Base-by-base conservation (phyloP, 2,113 vertebrate species). In the Bos indicus region DNA sequence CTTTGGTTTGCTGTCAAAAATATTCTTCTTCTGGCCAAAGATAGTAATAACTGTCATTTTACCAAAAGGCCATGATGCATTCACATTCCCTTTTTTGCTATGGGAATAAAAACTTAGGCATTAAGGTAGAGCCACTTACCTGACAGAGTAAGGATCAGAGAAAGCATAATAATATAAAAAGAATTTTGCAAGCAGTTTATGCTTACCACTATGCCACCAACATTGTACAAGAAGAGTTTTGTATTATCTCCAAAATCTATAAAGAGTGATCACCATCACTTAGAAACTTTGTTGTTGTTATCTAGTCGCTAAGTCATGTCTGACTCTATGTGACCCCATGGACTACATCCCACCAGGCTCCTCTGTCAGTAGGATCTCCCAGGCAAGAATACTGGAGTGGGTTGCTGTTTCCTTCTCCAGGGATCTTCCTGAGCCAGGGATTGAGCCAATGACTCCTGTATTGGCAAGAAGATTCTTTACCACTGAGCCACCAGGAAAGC, bases 1-100 rank as follows among this genome's bases (percentile, higher is more conserved):
- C 91, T 97, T 48, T 2, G 19, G 59, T 96, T 85, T 97, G 13
- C 67, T 83, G 64, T 96, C 60, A 98, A 97, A 98, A 98, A 96
- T 33, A 97, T 9, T 7, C 67, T 95, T 98, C 88, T 95, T 13
- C 46, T 84, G 52, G 43, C 15, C 90, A 77, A 93, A 92, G 60
- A 96, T 60, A 96, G 83, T 88, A 92, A 23, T 77, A 98, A 93
- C 94, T 96, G 91, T 86, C 59, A 96, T 97, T 97, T 86, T 62
- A 92, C 60, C 13, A 40, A 78, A 94, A 0, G 6, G 59, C 74
- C 57, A 97, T 52, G n/a, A 97, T 46, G 40, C 56, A 96, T 81
- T 77, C 80, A 95, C 10, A 7, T 97, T 43, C 19, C 11, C 12
- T 85, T 82, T 88, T 90, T 57, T 95, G 71, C 82, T 95, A 33